phyloP scores from a whole-genome alignment of 1,140 invertebrate genomes.

The Drosophila kepulauana region DNA sequence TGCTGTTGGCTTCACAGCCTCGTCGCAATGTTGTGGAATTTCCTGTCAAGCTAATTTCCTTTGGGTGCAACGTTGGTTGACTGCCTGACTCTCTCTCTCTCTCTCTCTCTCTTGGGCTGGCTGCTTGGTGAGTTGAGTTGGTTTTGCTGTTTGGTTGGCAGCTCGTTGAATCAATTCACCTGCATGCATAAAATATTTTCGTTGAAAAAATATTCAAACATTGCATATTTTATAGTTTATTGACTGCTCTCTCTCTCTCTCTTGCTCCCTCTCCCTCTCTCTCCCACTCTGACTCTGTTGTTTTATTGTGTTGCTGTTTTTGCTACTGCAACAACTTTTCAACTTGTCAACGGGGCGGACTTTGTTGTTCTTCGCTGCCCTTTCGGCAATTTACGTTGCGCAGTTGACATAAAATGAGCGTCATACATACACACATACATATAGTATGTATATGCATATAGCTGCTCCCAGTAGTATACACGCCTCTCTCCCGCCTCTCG shows the following conservation, averaged over 20 bases:
- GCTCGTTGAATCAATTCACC: constrained; percentile 81
- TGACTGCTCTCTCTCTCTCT: constrained; percentile 54
- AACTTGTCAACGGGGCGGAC: constrained; percentile 41
- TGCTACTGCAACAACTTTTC: constrained; percentile 31
- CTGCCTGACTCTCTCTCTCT: constrained; percentile 38
- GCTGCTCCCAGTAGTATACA: constrained; percentile 51
- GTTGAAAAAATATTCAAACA: constrained; percentile 73
- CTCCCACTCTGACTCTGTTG: constrained; percentile 3
- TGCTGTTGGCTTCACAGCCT: constrained; percentile 47
- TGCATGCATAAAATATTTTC: constrained; percentile 81
- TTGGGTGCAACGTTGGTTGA: constrained; percentile 64
- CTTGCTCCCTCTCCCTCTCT: no score
- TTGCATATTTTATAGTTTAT: constrained; percentile 83
- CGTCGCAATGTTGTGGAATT: constrained; percentile 73
- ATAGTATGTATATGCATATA: constrained; percentile 12
- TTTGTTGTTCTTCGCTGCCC: constrained; percentile 41
- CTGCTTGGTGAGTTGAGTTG: constrained; percentile 26
- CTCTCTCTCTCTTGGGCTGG: not conserved
- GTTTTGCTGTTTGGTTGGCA: constrained; percentile 56
- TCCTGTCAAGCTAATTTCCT: constrained; percentile 82
- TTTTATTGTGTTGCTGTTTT: constrained; percentile 22
- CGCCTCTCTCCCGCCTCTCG: not conserved
- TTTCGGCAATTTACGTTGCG: constrained; percentile 65
- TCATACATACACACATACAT: constrained; percentile 40
- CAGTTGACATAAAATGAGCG: constrained; percentile 76